A percentile compares a stretch with the other conserved stretches of the same genome.
Evolutionary conservation across 2,113 vertebrate species (phyloP).

Genomic region (Myrmecophaga tridactyla): DNA sequence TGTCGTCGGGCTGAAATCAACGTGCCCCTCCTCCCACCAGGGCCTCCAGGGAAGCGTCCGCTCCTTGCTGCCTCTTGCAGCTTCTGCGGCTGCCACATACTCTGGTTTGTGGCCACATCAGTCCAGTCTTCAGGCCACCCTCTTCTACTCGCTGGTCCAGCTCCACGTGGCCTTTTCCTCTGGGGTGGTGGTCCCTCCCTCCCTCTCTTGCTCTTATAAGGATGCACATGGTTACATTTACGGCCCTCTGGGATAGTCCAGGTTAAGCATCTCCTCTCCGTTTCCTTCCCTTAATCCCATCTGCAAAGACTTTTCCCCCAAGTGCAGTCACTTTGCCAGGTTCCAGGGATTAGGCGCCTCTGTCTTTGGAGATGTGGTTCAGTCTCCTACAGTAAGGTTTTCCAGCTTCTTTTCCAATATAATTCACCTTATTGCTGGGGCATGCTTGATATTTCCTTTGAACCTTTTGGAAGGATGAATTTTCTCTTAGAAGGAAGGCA

Average conservation of each 20-base stretch:
- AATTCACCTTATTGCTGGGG: slow-evolving; percentile 2
- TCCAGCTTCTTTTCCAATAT: neutral
- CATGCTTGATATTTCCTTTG: neutral
- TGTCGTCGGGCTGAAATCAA: neutral
- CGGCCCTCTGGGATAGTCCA: neutral
- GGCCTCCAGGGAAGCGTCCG: neutral
- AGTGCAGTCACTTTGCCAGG: neutral
- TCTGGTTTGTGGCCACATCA: neutral
- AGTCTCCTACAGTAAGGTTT: neutral
- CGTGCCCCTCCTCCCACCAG: neutral
- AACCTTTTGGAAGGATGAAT: slow-evolving; percentile 4
- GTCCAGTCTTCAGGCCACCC: neutral
- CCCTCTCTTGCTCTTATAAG: neutral
- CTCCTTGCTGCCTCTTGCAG: neutral
- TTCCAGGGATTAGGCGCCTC: neutral
- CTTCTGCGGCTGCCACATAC: neutral
- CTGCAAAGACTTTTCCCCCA: neutral
- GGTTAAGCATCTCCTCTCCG: neutral
- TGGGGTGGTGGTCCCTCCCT: neutral
- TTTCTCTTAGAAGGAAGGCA: slow-evolving; percentile 34
- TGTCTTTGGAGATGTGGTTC: neutral
- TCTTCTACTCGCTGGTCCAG: neutral
- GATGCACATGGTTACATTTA: neutral
- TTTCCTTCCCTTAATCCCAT: neutral
- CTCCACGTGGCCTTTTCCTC: neutral